These are phyloP conservation scores for Pithys albifrons DNA, from an alignment of 2,113 vertebrate genomes.

Conservation along the genomic window DNA sequence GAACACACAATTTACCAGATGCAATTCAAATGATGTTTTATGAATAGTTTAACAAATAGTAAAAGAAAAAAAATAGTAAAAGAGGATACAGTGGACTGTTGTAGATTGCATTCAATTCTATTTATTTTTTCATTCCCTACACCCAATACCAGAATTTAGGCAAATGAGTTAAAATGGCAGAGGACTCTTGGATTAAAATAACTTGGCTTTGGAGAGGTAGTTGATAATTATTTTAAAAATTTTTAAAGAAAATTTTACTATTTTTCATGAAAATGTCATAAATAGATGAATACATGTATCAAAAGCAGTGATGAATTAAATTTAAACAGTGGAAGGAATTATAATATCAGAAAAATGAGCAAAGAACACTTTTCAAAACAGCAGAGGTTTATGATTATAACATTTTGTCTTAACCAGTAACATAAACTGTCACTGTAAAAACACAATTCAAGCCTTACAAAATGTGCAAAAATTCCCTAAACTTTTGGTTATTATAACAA, in stretches of 20 bases:
- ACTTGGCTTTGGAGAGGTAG: background rate
- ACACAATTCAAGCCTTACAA: background rate
- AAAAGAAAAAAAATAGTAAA: background rate
- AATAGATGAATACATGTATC: background rate
- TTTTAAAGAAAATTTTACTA: background rate
- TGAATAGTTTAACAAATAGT: background rate
- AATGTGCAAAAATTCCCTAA: background rate
- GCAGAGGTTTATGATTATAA: background rate
- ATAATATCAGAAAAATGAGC: background rate
- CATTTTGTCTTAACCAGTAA: background rate
- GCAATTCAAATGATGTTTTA: background rate
- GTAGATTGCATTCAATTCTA: background rate
- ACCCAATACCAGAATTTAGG: background rate
- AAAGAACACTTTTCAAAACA: background rate
- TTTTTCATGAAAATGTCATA: background rate
- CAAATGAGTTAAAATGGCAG: background rate
- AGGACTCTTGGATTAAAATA: background rate
- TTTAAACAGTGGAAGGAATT: background rate
- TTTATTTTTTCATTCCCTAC: background rate
- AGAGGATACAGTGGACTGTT: background rate
- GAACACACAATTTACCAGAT: background rate
- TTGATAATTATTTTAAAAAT: background rate
- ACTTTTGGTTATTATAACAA: background rate
- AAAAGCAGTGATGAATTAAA: background rate
- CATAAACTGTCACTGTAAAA: background rate